Evolutionary conservation across 2,888 invertebrate species (phyloP), one percentile per base, ranked within the genome.

Genomic region (Drosophila robusta): DNA sequence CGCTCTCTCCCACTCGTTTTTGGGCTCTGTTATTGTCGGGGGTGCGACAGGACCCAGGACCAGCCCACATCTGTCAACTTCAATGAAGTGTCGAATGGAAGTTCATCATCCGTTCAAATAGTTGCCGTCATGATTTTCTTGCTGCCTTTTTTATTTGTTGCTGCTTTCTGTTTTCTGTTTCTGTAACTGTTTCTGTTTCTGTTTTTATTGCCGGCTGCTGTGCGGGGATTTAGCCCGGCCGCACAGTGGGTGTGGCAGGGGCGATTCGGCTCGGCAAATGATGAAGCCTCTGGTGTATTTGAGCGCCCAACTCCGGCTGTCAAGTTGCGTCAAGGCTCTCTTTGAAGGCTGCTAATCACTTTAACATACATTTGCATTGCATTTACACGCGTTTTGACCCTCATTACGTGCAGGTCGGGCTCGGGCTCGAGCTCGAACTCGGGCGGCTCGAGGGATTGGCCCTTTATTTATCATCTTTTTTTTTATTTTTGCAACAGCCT

Each of bases 31-130:
- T 50, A 34, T 49, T 74, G 22, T 41, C 50, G 67, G 63, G 79
- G 85, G 69, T 84, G 85, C 74, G 58, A 67, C 18, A n/a, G 3
- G 18, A 26, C 54, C 45, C 39, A 45, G 41, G 50, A 39, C 51
- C 83, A 75, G 75, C 85, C 88, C 89, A 91, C 90, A 90, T 91
- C 90, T 90, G 90, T 90, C 90, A 90, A 89, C 82, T 90, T 91
- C 89, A 85, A 90, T 90, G 76, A 90, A 88, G 81, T 90, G 87
- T 83, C 83, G 77, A 81, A 81, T 83, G 82, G 84, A 81, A 87
- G 90, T 90, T 90, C 90, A 89, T 91, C 89, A 81, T 75, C 77
- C 85, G 71, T 75, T 75, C 65, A 52, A 85, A 86, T 83, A 84
- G 87, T 75, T 56, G 67, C 77, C 84, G 65, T 68, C 67, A 58